These are phyloP conservation scores for Ahaetulla prasina DNA, from an alignment of 2,113 vertebrate species.

Conservation along the genomic window DNA sequence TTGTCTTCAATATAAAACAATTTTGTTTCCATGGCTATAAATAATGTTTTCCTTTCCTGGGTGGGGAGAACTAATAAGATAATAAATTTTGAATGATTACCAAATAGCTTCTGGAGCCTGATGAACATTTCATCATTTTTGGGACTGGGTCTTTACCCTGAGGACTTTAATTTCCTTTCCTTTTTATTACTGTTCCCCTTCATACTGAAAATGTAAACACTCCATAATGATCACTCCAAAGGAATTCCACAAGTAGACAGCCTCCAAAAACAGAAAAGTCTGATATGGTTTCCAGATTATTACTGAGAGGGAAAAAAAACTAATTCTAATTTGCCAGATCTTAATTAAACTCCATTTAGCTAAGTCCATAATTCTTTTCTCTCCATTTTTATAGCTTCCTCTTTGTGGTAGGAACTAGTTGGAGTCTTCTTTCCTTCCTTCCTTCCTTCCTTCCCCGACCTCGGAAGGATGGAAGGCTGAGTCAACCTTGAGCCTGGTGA, in stretches of 20 bases:
- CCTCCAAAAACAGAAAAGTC: background rate
- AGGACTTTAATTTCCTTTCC: slow-evolving; percentile 52
- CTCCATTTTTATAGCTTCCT: background rate
- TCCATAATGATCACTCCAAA: slow-evolving; percentile 16
- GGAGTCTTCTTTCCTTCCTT: background rate
- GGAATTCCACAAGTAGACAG: slow-evolving; percentile 10
- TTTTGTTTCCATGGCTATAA: slow-evolving; percentile 42
- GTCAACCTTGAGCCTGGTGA: too few relatives aligned
- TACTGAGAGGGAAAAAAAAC: background rate
- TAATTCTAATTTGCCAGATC: background rate
- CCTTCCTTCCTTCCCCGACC: background rate
- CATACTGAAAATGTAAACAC: slow-evolving; percentile 35
- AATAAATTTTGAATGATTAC: slow-evolving; percentile 37
- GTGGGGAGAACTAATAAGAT: slow-evolving; percentile 27
- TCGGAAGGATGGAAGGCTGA: too few relatives aligned
- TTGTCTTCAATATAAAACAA: slow-evolving; percentile 46
- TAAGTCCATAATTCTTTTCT: background rate
- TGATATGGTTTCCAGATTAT: background rate
- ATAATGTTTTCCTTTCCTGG: slow-evolving; percentile 38
- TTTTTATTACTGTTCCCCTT: slow-evolving; percentile 41
- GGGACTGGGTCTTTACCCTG: slow-evolving; percentile 15
- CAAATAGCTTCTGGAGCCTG: slow-evolving; percentile 24
- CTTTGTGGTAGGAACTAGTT: background rate
- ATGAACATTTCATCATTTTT: slow-evolving; percentile 34
- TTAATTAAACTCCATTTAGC: background rate